Base-by-base conservation (phyloP, 2,888 invertebrate species). In the Esperia sulphurella region DNA sequence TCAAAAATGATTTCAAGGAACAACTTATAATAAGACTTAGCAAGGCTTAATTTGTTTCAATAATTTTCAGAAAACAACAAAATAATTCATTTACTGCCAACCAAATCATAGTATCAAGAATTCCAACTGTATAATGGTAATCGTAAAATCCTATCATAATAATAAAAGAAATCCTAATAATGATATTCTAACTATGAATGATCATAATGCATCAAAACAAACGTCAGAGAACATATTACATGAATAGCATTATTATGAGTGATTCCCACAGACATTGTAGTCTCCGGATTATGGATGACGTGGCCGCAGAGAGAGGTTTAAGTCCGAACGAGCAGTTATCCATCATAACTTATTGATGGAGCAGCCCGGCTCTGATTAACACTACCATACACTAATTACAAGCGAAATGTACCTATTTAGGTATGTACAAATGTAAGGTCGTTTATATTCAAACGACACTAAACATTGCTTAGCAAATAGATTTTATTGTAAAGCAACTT, bases 341-440 rank as follows among this genome's bases (percentile, higher is more conserved):
- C 82, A 86, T 87, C 86, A 87, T 82, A 75, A 78, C 76, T 82
- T 82, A 79, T 83, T 85, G 83, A 83, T 80, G 51, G 51, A 48
- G 48, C 43, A 43, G 43, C 43, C 28, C 13, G 8, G 41, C 45
- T 42, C 29, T 45, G 48, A 48, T 48, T 48, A 51, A 44, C 48
- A 45, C 38, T 45, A 38, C 44, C 43, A 29, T 41, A 31, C 39
- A 31, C 50, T 50, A 46, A 50, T 50, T 35, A 35, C 35, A 1
- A 3, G 3, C n/a, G n/a, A 35, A 6, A n/a, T 35, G 35, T 35
- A 21, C 21, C 21, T 21, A 21, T 21, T 21, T 21, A 21, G 2
- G 5, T 21, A 21, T 2, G 21, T 21, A 21, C 21, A 21, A 3
- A 21, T 21, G 21, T 21, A 5, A 21, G 3, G 21, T 21, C 21